A percentile compares a stretch with the other conserved stretches of the same genome.
These are phyloP conservation scores for Ceyx margarethae DNA, from an alignment of 2,113 vertebrate genomes.

Conservation along the genomic window DNA sequence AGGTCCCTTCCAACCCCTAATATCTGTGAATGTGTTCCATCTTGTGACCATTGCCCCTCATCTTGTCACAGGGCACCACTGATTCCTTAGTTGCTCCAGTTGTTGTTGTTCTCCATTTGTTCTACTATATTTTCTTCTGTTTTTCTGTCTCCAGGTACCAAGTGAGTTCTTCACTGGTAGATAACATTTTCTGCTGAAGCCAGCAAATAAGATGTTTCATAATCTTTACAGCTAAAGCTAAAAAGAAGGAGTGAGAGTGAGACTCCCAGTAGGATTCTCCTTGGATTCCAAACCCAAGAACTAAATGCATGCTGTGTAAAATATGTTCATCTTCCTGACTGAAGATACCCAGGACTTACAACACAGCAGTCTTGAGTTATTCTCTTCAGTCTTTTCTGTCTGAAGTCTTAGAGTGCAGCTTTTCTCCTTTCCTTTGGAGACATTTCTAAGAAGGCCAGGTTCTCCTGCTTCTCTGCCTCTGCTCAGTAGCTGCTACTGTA, in stretches of 20 bases:
- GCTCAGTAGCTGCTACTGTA: not conserved
- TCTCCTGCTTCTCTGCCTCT: not conserved
- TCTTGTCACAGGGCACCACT: too few relatives aligned
- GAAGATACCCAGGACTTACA: fast-evolving
- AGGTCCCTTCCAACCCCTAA: too few relatives aligned
- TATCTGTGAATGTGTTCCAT: too few relatives aligned
- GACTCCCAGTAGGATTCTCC: not conserved
- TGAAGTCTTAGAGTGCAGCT: not conserved
- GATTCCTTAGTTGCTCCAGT: not conserved
- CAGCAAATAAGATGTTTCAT: not conserved
- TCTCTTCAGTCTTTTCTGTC: not conserved
- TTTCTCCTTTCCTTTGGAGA: not conserved
- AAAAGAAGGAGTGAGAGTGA: not conserved
- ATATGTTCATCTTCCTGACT: not conserved
- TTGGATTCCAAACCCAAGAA: not conserved
- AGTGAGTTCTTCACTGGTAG: not conserved
- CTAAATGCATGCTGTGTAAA: not conserved
- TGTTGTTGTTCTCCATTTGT: not conserved
- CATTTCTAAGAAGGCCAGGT: not conserved
- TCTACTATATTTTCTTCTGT: not conserved
- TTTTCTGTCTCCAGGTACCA: not conserved
- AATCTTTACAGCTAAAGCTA: not conserved
- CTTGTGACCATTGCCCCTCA: too few relatives aligned
- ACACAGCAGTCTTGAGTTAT: not conserved
- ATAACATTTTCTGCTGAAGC: not conserved